Percentiles rank a stretch among this genome's conserved stretches.
These are phyloP conservation scores for Falcunculus frontatus DNA, from an alignment of 2,113 vertebrate species.

Conservation along the genomic window DNA sequence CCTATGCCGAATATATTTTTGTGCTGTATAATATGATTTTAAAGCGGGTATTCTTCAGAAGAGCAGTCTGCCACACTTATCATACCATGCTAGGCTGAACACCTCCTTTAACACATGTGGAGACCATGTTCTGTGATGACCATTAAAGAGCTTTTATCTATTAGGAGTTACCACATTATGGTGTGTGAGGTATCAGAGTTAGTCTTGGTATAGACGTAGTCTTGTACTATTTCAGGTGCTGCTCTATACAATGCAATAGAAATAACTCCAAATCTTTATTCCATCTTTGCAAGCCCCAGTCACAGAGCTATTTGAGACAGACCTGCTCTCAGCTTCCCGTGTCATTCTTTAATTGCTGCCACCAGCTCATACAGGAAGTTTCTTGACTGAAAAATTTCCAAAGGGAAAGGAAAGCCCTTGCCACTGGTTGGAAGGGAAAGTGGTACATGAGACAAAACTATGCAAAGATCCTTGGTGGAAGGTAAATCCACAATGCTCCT, in stretches of 20 bases:
- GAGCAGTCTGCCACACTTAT: background rate
- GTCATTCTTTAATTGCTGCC: background rate
- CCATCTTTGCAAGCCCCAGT: background rate
- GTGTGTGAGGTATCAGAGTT: background rate
- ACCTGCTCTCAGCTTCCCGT: background rate
- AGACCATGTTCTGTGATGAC: background rate
- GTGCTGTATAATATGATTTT: background rate
- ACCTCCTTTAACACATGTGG: background rate
- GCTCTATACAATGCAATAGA: background rate
- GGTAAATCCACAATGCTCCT: background rate
- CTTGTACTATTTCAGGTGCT: background rate
- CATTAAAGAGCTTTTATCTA: background rate
- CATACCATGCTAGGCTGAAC: background rate
- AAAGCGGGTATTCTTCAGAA: background rate
- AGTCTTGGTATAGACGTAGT: background rate
- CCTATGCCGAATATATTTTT: background rate
- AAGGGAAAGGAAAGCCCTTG: background rate
- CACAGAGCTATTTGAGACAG: background rate
- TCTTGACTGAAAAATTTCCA: background rate
- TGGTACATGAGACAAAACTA: background rate
- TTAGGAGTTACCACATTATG: background rate
- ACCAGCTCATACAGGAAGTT: background rate
- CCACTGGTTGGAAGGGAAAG: background rate
- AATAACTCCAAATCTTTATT: background rate
- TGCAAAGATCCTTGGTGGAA: background rate